Evolutionary conservation across 2,797 vertebrate genomes (phyloP).

Genomic region (Tympanoctomys barrerae): DNA sequence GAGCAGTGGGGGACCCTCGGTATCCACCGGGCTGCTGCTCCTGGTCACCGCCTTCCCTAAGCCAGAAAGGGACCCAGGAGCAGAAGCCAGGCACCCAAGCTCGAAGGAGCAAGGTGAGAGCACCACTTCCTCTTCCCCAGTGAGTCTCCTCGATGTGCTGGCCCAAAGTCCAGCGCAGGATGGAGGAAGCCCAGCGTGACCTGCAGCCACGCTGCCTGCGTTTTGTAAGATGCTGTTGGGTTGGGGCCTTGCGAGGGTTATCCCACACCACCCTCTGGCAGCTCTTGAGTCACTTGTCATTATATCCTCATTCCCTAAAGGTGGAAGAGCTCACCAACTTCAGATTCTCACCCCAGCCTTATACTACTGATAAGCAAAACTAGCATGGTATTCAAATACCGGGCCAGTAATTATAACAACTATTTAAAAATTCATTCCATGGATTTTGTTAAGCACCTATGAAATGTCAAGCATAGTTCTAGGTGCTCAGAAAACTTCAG

Average conservation of each 20-base stretch:
- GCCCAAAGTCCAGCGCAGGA: background rate
- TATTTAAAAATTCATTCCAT: accelerated
- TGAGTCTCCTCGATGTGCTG: background rate
- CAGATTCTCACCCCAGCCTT: background rate
- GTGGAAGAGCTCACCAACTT: background rate
- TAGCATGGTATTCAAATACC: background rate
- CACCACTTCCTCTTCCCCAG: background rate
- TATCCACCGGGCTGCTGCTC: background rate
- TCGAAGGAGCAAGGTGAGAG: background rate
- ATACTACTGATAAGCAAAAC: background rate
- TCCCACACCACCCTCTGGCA: background rate
- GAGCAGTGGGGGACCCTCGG: background rate
- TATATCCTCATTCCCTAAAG: background rate
- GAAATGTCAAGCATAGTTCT: background rate
- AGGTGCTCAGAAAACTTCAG: background rate
- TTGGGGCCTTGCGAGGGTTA: accelerated
- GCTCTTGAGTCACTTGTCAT: accelerated
- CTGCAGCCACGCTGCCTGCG: background rate
- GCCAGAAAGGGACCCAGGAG: background rate
- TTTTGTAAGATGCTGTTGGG: background rate
- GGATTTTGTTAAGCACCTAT: background rate
- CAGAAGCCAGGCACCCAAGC: background rate
- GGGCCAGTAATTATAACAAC: background rate
- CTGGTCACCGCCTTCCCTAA: background rate
- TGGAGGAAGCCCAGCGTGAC: background rate